Evolutionary conservation across 2,888 invertebrate species (phyloP), one percentile per base, ranked within the genome.

Genomic region (Branchellion lobata): DNA sequence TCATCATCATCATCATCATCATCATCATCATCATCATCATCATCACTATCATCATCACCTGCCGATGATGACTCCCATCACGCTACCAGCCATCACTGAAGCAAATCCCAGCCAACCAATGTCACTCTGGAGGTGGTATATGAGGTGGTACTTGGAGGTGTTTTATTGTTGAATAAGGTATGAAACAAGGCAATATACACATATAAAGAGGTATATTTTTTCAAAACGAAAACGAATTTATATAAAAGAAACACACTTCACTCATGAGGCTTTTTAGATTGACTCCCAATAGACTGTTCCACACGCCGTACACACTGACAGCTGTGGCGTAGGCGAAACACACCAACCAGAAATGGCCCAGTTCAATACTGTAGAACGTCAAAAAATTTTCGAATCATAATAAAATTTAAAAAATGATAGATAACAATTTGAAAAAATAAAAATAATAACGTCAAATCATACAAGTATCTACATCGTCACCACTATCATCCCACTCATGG

Each of bases 201-300:
- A n/a, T n/a, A n/a, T n/a, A n/a, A n/a, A n/a, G n/a, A n/a, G n/a
- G n/a, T n/a, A n/a, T n/a, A n/a, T n/a, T n/a, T n/a, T n/a, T n/a
- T n/a, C n/a, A n/a, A n/a, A n/a, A n/a, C n/a, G n/a, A n/a, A n/a
- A n/a, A n/a, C n/a, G n/a, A n/a, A n/a, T n/a, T n/a, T n/a, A n/a
- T n/a, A n/a, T n/a, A n/a, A 65, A 65, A 29, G 5, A 29, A 65
- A 68, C 79, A 33, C 75, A 82, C 82, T 84, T 85, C 83, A 29
- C 82, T 80, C n/a, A 87, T 83, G 3, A 84, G 81, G 1, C 84
- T 81, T 65, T 84, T 83, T 0, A 86, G 82, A 77, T 85, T 86
- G 77, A 86, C 83, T 57, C 85, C 84, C 14, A 86, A 80, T 8
- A 86, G 84, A 3, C 85, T 82, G 8, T 83, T 83, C 86, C 86